phyloP scores from a whole-genome alignment of 2,888 invertebrate species.

The Gisinianus flammeolus region DNA sequence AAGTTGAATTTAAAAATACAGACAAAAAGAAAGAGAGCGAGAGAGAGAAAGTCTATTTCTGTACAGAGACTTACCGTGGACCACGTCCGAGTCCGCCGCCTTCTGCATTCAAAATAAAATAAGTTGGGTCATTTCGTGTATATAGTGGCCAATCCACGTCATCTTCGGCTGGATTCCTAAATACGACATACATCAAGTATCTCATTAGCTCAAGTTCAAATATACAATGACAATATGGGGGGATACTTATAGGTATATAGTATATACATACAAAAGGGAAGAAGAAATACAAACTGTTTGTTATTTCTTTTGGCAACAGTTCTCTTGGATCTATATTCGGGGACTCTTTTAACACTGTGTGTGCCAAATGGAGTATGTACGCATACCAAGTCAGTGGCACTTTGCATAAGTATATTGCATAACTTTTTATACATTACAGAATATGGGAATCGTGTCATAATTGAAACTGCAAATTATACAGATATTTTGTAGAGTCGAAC shows the following conservation, averaged over 20 bases:
- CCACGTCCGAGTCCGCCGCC: slow-evolving; percentile 73
- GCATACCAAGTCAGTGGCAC: too few species aligned
- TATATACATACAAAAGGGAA: neutral
- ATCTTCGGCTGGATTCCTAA: slow-evolving; percentile 68
- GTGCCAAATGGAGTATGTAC: neutral
- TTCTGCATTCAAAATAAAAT: slow-evolving; percentile 87
- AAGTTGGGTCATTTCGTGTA: slow-evolving; percentile 82
- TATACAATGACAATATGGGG: slow-evolving; percentile 7
- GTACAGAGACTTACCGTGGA: slow-evolving; percentile 62
- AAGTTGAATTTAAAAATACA: too few species aligned
- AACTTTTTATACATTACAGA: too few species aligned
- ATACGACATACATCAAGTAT: slow-evolving; percentile 35
- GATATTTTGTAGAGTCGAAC: too few species aligned
- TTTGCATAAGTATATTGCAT: too few species aligned
- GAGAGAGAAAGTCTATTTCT: neutral
- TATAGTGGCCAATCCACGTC: slow-evolving; percentile 87
- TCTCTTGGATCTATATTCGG: neutral
- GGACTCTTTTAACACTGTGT: neutral
- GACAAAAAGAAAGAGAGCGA: too few species aligned
- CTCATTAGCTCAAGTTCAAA: slow-evolving; percentile 6
- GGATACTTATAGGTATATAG: neutral
- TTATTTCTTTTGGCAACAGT: slow-evolving; percentile 23
- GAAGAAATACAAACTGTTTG: neutral
- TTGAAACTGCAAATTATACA: too few species aligned
- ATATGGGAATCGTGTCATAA: too few species aligned